Evolutionary conservation across 2,888 invertebrate genomes (phyloP).

Genomic region (Muscina levida): DNA sequence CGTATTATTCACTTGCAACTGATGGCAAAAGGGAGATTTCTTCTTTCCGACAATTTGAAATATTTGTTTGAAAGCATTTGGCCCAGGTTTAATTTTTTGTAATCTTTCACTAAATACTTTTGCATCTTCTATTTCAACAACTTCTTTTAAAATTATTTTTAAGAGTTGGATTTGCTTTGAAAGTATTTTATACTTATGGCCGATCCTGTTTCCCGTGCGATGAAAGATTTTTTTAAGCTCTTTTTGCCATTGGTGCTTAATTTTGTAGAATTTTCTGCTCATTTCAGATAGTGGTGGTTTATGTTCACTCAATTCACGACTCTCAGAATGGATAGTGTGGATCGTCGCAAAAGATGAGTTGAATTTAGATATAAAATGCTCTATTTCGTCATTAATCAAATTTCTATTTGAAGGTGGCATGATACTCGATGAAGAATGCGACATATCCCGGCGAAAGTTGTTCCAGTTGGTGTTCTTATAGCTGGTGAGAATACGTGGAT

Average conservation of each 20-base stretch:
- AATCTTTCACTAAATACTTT: not conserved
- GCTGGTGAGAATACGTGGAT: not conserved
- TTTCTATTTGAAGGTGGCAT: not conserved
- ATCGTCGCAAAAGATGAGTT: not conserved
- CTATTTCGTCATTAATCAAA: not conserved
- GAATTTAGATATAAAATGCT: not conserved
- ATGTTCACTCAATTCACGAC: not conserved
- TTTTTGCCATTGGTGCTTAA: constrained; percentile 19
- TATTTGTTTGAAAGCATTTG: too few relatives aligned
- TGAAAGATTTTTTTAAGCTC: constrained; percentile 9
- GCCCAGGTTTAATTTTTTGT: not conserved
- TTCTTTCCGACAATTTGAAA: not conserved
- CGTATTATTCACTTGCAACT: not conserved
- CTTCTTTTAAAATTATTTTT: not conserved
- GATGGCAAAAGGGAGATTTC: not conserved
- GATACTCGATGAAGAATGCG: not conserved
- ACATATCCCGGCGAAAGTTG: not conserved
- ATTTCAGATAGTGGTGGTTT: constrained; percentile 8
- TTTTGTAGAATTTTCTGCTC: constrained; percentile 7
- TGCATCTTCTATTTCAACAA: constrained; percentile 2
- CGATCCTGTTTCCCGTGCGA: not conserved
- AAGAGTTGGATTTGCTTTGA: constrained; percentile 27
- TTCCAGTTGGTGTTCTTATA: constrained; percentile 31
- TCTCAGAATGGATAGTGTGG: not conserved
- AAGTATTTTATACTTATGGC: not conserved